phyloP scores from a whole-genome alignment of 2,113 vertebrate species.

The Albula goreensis region DNA sequence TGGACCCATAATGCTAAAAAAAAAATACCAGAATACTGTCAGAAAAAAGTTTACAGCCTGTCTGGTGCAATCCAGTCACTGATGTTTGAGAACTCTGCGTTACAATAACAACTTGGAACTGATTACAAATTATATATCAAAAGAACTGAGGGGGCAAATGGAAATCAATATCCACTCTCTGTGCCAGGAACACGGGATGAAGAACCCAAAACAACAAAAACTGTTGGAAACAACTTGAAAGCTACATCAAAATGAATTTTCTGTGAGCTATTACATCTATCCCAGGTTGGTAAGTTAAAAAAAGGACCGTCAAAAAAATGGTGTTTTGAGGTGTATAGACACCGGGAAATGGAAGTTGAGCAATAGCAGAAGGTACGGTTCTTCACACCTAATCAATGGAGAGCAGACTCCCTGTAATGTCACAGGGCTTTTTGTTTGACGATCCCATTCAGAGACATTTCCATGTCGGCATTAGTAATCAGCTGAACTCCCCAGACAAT shows the following conservation, averaged over 20 bases:
- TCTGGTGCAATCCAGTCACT: neutral
- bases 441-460: neutral
- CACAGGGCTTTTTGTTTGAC: neutral
- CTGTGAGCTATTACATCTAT: conserved; percentile 3
- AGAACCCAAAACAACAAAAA: conserved; percentile 4
- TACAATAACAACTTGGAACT: conserved; percentile 22
- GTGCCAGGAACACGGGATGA: conserved; percentile 8
- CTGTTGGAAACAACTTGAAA: conserved; percentile 2
- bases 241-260: conserved; percentile 23
- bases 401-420: neutral
- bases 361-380: neutral
- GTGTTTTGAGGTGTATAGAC: neutral
- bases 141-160: conserved; percentile 15
- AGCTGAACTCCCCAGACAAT: neutral
- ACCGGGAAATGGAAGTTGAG: neutral
- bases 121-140: conserved; percentile 27
- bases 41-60: neutral
- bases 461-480: neutral
- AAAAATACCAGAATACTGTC: neutral
- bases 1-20: neutral
- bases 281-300: neutral
- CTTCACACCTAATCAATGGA: neutral
- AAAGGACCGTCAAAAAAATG: neutral
- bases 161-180: conserved; percentile 32
- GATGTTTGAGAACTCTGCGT: conserved; percentile 4